phyloP scores from a whole-genome alignment of 2,113 vertebrate genomes.

The Gambusia affinis region DNA sequence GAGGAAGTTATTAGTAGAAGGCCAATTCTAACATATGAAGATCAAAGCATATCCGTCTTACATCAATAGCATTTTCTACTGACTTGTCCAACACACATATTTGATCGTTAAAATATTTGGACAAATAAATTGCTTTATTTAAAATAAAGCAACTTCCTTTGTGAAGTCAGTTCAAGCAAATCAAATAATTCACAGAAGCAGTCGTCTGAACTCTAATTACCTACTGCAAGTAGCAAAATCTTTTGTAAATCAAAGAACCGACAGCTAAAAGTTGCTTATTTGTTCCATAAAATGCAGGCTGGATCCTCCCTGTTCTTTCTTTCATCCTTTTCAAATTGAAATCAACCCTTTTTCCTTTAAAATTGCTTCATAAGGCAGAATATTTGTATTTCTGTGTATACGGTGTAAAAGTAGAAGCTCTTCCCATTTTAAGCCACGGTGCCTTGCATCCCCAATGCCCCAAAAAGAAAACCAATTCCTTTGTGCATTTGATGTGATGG shows the following conservation, averaged over 20 bases:
- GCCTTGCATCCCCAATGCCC: slow-evolving; percentile 16
- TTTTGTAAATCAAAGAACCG: background rate
- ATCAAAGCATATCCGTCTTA: background rate
- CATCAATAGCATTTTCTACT: too few relatives aligned
- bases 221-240: background rate
- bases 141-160: background rate
- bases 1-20: background rate
- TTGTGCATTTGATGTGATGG: slow-evolving; percentile 30
- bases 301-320: slow-evolving; percentile 11
- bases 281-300: slow-evolving; percentile 12
- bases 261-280: background rate
- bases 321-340: slow-evolving; percentile 38
- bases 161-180: background rate
- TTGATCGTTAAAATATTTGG: background rate
- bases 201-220: background rate
- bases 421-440: slow-evolving; percentile 30
- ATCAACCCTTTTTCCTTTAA: slow-evolving; percentile 25
- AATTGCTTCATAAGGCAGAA: slow-evolving; percentile 55
- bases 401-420: slow-evolving; percentile 29
- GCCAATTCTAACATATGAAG: background rate
- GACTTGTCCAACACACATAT: background rate
- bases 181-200: too few relatives aligned
- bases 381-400: slow-evolving; percentile 36
- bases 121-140: background rate
- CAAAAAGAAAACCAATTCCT: slow-evolving; percentile 40